Conservation (phyloP, 2,888 invertebrate genomes). For the Shargacucullia verbasci region DNA sequence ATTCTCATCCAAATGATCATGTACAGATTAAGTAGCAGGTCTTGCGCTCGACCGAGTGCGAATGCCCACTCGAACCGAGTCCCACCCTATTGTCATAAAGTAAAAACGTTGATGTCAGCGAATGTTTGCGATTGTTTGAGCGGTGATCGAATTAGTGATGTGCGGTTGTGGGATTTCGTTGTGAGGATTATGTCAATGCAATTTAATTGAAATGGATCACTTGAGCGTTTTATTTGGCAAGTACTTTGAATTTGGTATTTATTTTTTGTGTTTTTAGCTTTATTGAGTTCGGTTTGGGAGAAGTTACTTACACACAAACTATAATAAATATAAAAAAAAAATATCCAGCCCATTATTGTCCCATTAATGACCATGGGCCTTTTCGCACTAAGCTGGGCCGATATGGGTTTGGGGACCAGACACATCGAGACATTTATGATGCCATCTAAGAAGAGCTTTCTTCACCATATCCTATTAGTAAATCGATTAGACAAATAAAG, state of each 20-base stretch:
- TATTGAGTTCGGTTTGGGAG: not conserved
- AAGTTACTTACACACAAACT: too few relatives aligned
- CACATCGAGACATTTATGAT: too few relatives aligned
- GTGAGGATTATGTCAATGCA: slow-evolving; percentile 41
- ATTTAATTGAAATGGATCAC: slow-evolving; percentile 20
- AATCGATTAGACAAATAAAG: too few relatives aligned
- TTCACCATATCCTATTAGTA: too few relatives aligned
- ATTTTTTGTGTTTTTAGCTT: slow-evolving; percentile 6
- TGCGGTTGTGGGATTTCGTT: slow-evolving; percentile 40
- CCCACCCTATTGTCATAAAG: slow-evolving; percentile 42
- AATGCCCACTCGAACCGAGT: slow-evolving; percentile 70
- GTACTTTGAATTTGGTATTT: not conserved
- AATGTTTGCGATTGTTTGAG: slow-evolving; percentile 55
- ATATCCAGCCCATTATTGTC: too few relatives aligned
- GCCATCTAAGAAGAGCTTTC: too few relatives aligned
- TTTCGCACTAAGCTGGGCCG: too few relatives aligned
- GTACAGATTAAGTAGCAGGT: slow-evolving; percentile 76
- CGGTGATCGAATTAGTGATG: slow-evolving; percentile 69
- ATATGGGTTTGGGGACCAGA: too few relatives aligned
- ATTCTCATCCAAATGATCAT: slow-evolving; percentile 74
- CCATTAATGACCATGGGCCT: too few relatives aligned
- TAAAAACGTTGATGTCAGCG: slow-evolving; percentile 56
- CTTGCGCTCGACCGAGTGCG: slow-evolving; percentile 78
- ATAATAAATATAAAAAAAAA: too few relatives aligned
- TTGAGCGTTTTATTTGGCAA: slow-evolving; percentile 29